Base-by-base conservation (phyloP, 2,888 invertebrate species). In the Boloria euphrosyne region DNA sequence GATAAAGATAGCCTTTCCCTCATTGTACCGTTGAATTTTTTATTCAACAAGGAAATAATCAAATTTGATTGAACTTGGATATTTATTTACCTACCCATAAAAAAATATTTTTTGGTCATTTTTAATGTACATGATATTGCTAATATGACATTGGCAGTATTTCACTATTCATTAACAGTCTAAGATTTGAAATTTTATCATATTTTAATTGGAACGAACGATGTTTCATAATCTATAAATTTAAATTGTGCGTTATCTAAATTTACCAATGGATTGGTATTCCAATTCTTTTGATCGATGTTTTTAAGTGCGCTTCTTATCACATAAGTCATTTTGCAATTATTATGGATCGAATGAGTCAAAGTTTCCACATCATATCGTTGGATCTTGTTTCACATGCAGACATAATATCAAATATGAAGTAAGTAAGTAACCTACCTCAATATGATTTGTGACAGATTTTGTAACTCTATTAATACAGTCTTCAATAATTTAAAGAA, bases 1-100 rank as follows among this genome's bases (percentile, higher is more conserved):
- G 54, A 57, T 59, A 50, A 46, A 14, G 46, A 63, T 51, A 64
- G 61, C 62, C 65, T 55, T 65, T 59, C 52, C 44, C 31, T 50
- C 18, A 62, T 62, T 51, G 67, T 71, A 60, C 52, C 69, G 66
- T 69, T 65, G 67, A 52, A 46, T 44, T 31, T 13, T 18, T 16
- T 52, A 58, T 46, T 47, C 27, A 27, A 57, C 44, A n/a, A 57
- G 22, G n/a, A 22, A 57, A 46, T 44, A 46, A 10, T 22, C 1
- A 13, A 44, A 57, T 27, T 57, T 46, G 27, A 1, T 43, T 4
- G 17, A 1, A 43, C 17, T 43, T 38, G 10, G 16, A 31, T 53
- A 13, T n/a, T 13, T 53, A 13, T 10, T 5, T 38, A 10, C 31
- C 10, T 38, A 1, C 7, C 2, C 31, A 38, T 2, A 22, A 22